Conservation (phyloP, 2,113 vertebrate species). For the Tyrannus savana region DNA sequence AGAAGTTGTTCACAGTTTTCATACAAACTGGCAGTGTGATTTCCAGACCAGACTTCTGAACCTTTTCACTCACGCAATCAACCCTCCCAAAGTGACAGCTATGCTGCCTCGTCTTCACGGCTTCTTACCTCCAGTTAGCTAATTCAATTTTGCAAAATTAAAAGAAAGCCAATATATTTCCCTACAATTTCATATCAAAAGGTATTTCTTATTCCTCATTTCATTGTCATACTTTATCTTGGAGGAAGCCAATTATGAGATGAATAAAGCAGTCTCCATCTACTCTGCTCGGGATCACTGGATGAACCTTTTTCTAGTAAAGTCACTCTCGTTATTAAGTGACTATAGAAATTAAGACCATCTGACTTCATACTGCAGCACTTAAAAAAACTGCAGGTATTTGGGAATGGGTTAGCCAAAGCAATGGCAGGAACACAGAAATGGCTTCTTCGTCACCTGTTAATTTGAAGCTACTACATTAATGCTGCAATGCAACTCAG, state of each 20-base stretch:
- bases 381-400: neutral
- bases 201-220: constrained; percentile 6
- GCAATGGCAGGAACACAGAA: neutral
- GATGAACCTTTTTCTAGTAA: neutral
- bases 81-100: neutral
- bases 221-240: constrained; percentile 2
- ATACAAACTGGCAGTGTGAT: neutral
- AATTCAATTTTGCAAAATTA: constrained; percentile 25
- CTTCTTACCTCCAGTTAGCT: neutral
- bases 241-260: neutral
- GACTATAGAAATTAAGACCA: neutral
- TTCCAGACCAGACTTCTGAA: neutral
- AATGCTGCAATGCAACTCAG: neutral
- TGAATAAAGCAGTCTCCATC: neutral
- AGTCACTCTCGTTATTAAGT: neutral
- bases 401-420: neutral
- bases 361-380: neutral
- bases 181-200: neutral
- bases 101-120: neutral
- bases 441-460: neutral
- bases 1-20: neutral
- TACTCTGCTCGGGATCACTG: neutral
- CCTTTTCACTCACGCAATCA: neutral
- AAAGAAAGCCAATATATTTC: neutral
- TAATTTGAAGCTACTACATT: neutral